Percentiles rank a stretch among this genome's conserved stretches.
These are phyloP conservation scores for Empidonax alnorum DNA, from an alignment of 2,113 vertebrate genomes.

Conservation along the genomic window DNA sequence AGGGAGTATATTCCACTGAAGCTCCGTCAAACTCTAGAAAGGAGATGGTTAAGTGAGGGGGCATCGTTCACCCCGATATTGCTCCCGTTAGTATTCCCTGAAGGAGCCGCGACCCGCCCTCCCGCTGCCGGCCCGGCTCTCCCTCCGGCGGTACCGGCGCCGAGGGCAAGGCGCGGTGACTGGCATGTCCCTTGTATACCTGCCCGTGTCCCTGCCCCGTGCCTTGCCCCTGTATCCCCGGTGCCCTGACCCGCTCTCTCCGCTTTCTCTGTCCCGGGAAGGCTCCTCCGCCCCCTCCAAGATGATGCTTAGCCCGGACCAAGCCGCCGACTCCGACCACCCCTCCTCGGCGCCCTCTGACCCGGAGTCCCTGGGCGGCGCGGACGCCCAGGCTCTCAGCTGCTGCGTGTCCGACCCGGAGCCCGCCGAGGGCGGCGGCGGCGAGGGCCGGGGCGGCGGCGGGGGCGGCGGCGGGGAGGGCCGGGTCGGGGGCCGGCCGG, in stretches of 20 bases:
- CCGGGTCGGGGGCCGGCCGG: conserved; percentile 66
- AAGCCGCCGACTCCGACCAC: conserved; percentile 85
- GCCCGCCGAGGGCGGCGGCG: conserved; percentile 79
- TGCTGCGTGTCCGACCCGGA: conserved; percentile 81
- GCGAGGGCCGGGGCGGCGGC: conserved; percentile 68
- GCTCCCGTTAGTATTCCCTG: background rate
- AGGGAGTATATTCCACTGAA: background rate
- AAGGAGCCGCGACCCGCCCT: background rate
- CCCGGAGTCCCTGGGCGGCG: conserved; percentile 85
- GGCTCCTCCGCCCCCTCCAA: conserved; percentile 71
- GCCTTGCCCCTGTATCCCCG: background rate
- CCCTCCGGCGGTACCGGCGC: background rate
- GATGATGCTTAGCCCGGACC: conserved; percentile 93
- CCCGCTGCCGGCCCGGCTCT: background rate
- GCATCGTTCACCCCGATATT: background rate
- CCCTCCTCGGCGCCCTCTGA: conserved; percentile 81
- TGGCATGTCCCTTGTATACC: background rate
- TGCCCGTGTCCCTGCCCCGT: background rate
- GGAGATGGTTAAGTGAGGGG: background rate
- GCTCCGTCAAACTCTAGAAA: background rate
- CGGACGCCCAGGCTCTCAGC: conserved; percentile 78
- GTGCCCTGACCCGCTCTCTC: background rate
- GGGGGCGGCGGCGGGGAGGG: conserved; percentile 67
- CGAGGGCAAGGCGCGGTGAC: background rate
- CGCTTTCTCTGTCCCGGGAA: conserved; percentile 25